Evolutionary conservation across 1,140 invertebrate species (phyloP).

Genomic region (Penaeus indicus): DNA sequence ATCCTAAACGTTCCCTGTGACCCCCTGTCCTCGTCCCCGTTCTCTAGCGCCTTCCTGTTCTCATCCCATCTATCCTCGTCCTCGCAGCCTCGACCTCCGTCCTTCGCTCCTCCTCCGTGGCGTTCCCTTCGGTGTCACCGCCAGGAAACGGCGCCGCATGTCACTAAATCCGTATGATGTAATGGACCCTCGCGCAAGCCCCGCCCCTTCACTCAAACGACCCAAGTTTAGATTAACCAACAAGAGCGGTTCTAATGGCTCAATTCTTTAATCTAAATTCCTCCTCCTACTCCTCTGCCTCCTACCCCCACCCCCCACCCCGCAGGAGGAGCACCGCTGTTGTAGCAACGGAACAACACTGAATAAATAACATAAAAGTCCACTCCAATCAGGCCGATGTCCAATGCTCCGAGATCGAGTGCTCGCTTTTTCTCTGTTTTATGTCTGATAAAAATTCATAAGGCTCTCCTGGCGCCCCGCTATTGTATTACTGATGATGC

Average conservation of each 20-base stretch:
- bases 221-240: conserved; percentile 36
- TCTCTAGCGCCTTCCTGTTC: no score
- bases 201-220: not conserved
- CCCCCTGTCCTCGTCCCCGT: no score
- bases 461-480: conserved; percentile 62
- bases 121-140: no score
- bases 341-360: conserved; percentile 49
- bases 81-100: no score
- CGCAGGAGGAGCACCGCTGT: conserved; percentile 18
- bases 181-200: not conserved
- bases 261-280: conserved; percentile 61
- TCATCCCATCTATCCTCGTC: no score
- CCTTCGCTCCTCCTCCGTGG: no score
- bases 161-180: no score
- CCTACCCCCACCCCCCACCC: no score
- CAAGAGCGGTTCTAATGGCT: conserved; percentile 51
- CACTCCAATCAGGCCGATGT: conserved; percentile 66
- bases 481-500: conserved; percentile 66
- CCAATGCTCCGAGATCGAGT: conserved; percentile 64
- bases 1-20: no score
- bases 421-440: conserved; percentile 66
- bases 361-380: conserved; percentile 64
- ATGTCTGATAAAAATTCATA: conserved; percentile 67
- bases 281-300: not conserved
- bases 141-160: no score